Base-by-base conservation (phyloP, 2,113 vertebrate genomes). In the Talpa occidentalis region DNA sequence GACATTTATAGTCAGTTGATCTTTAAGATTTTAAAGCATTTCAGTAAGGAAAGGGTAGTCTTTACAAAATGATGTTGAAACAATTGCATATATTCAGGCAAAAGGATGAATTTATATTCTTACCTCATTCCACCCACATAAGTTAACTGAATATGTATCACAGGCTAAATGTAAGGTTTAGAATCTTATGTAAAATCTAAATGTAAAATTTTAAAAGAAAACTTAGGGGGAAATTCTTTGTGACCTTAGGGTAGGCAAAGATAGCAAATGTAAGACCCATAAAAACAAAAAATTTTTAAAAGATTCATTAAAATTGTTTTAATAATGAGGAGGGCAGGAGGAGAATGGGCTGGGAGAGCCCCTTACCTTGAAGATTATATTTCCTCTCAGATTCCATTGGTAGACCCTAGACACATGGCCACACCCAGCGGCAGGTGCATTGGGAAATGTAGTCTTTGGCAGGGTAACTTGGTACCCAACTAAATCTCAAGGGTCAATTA, bases 1-100 rank as follows among this genome's bases (percentile, higher is more conserved):
- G 56, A 60, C 12, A 30, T 94, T 72, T 47, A n/a, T 4, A 40
- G 10, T 77, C 40, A 74, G 1, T 47, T 35, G 35, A 37, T 44
- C 62, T 85, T 94, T 60, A 62, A 67, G 37, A 5, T 0, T 62
- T 37, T n/a, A 54, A 84, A 92, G 44, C 52, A 81, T 54, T 85
- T 85, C 44, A 37, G n/a, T 28, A 2, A 32, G 19, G 9, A 92
- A 88, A 59, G 59, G 21, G 6, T 15, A 24, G 40, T 81, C 21
- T 47, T 81, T 32, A 35, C 54, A 14, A 67, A 88, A 47, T 16
- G 10, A 30, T 67, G 6, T 10, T 30, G 10, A 32, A 9, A 26
- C 44, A 35, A 72, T 26, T 74, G 44, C 6, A 37, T 79, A 89
- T 32, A 14, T 37, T 32, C 21, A 44, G 10, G n/a, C 37, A 72